A percentile compares a stretch with the other conserved stretches of the same genome.
These are phyloP conservation scores for Nycticorax nycticorax DNA, from an alignment of 2,113 vertebrate genomes.

Conservation along the genomic window DNA sequence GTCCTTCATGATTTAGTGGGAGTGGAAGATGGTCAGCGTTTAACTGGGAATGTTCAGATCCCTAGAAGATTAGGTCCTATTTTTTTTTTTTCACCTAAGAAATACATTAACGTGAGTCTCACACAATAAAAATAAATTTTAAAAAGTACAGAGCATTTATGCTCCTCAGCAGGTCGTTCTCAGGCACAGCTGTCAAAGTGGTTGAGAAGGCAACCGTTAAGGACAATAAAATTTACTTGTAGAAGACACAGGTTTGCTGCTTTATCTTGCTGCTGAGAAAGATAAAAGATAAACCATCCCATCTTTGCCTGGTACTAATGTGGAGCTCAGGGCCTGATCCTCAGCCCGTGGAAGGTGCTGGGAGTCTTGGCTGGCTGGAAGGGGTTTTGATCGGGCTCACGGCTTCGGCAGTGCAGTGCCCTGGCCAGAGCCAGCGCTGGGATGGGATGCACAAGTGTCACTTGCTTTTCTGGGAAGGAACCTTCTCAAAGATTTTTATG, in stretches of 20 bases:
- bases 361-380: background rate
- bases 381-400: background rate
- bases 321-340: background rate
- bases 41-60: background rate
- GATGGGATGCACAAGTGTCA: background rate
- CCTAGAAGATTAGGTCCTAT: background rate
- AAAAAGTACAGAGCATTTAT: background rate
- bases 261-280: conserved; percentile 5
- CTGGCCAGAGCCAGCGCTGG: background rate
- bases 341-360: background rate
- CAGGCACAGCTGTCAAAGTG: background rate
- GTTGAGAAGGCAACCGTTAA: background rate
- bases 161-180: background rate
- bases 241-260: background rate
- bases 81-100: background rate
- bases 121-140: background rate
- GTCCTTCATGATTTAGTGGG: background rate
- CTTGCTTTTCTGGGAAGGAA: background rate
- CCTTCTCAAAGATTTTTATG: background rate
- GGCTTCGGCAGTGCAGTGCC: background rate
- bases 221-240: background rate
- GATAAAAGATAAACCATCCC: background rate
- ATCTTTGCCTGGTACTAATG: background rate
- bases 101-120: background rate
- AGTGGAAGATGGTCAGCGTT: background rate